Base-by-base conservation (phyloP, 1,140 invertebrate species). In the Papilio polytes region DNA sequence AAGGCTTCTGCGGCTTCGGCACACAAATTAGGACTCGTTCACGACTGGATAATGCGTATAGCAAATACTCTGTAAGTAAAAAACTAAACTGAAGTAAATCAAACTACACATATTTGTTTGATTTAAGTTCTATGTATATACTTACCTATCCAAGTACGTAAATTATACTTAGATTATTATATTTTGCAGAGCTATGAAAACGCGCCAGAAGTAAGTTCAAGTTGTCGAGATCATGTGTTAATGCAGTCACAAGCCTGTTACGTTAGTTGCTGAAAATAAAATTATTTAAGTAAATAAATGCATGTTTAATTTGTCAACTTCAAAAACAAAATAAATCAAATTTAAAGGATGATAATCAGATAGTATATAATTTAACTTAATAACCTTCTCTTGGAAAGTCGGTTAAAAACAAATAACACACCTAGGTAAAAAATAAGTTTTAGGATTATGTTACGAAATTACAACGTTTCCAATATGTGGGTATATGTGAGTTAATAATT, bases 1-100 rank as follows among this genome's bases (percentile, higher is more conserved):
- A 78, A 2, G 87, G 86, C 2, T 44, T 48, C n/a, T 92, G 91
- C 44, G 91, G 90, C 0, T 15, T 63, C 8, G 91, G 91, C 1
- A 84, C 81, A 15, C 86, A 84, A 56, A 59, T 83, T 20, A 59
- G 85, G n/a, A 85, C 81, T 36, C 84, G 89, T 44, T 80, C 80
- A 9, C 81, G 85, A 44, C 56, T 74, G 74, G 81, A 82, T n/a
- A 83, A 82, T 53, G 44, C 70, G 22, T 80, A 83, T 72, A 80
- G n/a, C 15, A 80, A 80, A 31, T 80, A 80, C 53, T 78, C 76
- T 46, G 83, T 86, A 79, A 83, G 84, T 85, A 4, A 9, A 44
- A 56, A 53, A 56, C 31, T 7, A 31, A 13, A 41, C 36, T 41
- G 8, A 41, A 41, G 36, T 41, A 41, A 1, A 41, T 41, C 36